These are phyloP conservation scores for Azorinus chamasolen DNA, from an alignment of 2,888 invertebrate species.

Conservation along the genomic window DNA sequence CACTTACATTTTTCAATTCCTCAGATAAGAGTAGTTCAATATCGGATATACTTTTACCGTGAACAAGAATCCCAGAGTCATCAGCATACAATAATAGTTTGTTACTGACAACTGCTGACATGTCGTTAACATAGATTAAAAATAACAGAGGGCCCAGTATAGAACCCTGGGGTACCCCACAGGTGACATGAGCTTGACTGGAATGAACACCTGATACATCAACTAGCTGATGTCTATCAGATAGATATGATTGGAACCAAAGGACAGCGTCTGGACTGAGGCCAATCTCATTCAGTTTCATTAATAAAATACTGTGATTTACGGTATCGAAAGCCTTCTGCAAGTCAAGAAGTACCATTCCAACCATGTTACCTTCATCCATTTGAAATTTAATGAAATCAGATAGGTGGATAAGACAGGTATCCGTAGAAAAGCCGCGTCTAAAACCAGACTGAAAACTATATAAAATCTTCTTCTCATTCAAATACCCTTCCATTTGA, in stretches of 20 bases:
- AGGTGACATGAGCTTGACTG: background rate
- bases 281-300: no score
- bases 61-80: background rate
- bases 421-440: no score
- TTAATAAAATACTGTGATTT: no score
- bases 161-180: slow-evolving; percentile 7
- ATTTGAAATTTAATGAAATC: no score
- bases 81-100: background rate
- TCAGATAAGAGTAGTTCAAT: slow-evolving; percentile 1
- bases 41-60: background rate
- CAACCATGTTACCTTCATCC: no score
- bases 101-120: no score
- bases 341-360: no score
- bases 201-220: background rate
- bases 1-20: slow-evolving; percentile 5
- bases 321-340: no score
- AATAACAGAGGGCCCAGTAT: background rate
- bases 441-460: slow-evolving; percentile 1
- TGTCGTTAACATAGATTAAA: slow-evolving; percentile 5
- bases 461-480: slow-evolving; percentile 2
- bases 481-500: slow-evolving; percentile 10
- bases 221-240: background rate
- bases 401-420: no score
- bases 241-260: slow-evolving; percentile 4
- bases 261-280: background rate